These are phyloP conservation scores for Papilio dardanus DNA, from an alignment of 1,140 invertebrate species.

Conservation along the genomic window DNA sequence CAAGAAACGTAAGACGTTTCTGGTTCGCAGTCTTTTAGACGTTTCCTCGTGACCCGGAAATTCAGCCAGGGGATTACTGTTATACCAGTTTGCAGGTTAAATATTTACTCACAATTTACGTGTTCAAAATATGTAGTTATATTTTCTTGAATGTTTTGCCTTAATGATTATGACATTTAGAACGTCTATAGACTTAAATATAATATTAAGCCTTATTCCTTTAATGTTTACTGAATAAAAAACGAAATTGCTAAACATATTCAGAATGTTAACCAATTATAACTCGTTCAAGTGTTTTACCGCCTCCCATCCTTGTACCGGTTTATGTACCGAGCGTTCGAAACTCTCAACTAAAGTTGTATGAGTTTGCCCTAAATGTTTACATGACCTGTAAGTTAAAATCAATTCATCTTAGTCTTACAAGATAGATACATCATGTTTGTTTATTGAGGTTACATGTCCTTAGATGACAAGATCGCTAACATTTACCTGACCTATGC, in stretches of 20 bases:
- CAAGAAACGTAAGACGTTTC: constrained; percentile 12
- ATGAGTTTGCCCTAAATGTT: not conserved
- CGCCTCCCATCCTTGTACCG: not conserved
- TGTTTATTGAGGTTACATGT: not conserved
- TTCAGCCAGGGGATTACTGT: not conserved
- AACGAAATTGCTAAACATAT: not conserved
- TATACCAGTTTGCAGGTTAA: not conserved
- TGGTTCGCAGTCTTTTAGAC: constrained; percentile 12
- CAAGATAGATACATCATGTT: not conserved
- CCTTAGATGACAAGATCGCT: not conserved
- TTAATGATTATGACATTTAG: not conserved
- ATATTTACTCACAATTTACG: not conserved
- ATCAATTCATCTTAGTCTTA: not conserved
- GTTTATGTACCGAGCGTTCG: not conserved
- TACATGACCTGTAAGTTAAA: not conserved
- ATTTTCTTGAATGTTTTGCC: not conserved
- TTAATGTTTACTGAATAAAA: not conserved
- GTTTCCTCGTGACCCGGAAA: constrained; percentile 9
- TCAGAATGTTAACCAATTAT: not conserved
- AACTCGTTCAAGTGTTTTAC: not conserved
- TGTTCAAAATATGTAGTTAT: not conserved
- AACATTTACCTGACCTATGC: constrained; percentile 1
- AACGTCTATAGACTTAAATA: not conserved
- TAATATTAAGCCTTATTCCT: not conserved
- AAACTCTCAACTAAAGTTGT: not conserved